Percentiles rank a stretch among this genome's conserved stretches.
Conservation (phyloP, 2,888 invertebrate genomes). For the Pheosia gnoma region DNA sequence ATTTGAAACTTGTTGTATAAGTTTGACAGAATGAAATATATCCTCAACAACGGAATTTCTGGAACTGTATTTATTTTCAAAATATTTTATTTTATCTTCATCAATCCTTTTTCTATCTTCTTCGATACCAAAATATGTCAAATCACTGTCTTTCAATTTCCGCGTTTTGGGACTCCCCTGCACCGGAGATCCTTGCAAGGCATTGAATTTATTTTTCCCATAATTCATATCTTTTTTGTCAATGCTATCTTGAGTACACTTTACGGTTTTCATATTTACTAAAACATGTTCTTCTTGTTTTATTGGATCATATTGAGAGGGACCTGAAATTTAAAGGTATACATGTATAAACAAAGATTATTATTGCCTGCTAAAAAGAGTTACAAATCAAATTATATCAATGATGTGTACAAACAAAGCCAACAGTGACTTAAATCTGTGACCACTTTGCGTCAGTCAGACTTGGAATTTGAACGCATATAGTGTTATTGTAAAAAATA, state of each 20-base stretch:
- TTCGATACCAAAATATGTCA: slow-evolving; percentile 83
- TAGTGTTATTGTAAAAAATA: neutral
- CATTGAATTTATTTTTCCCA: slow-evolving; percentile 49
- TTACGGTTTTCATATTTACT: slow-evolving; percentile 27
- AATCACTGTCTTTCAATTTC: slow-evolving; percentile 83
- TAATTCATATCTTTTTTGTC: slow-evolving; percentile 24
- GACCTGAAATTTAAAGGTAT: slow-evolving; percentile 42
- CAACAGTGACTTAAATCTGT: neutral
- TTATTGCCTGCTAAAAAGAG: neutral
- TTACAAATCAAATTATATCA: neutral
- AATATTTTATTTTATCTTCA: slow-evolving; percentile 28
- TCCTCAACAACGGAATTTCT: slow-evolving; percentile 54
- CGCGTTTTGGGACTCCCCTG: slow-evolving; percentile 65
- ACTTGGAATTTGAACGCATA: neutral
- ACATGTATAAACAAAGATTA: neutral
- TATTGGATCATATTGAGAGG: slow-evolving; percentile 31
- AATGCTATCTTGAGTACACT: slow-evolving; percentile 20
- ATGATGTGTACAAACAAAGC: neutral
- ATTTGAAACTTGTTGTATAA: slow-evolving; percentile 70
- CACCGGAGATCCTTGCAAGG: slow-evolving; percentile 54
- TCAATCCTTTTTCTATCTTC: slow-evolving; percentile 33
- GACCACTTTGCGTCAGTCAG: neutral
- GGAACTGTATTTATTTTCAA: slow-evolving; percentile 27
- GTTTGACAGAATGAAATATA: slow-evolving; percentile 70
- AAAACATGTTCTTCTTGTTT: slow-evolving; percentile 28